phyloP scores from a whole-genome alignment of 1,140 invertebrate genomes.

The Tigriopus japonicus region DNA sequence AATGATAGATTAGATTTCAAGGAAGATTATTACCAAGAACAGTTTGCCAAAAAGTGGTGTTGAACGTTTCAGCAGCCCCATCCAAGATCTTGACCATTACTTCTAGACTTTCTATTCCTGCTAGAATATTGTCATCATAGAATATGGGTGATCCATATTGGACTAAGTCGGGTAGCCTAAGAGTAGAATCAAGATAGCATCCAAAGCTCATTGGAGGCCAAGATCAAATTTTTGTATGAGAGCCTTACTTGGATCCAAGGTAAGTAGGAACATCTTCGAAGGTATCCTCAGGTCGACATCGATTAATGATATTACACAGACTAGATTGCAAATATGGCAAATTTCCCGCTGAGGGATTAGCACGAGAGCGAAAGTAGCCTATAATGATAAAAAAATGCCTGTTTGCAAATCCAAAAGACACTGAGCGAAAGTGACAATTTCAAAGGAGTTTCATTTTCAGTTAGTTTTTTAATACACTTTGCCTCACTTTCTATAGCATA shows the following conservation, averaged over 20 bases:
- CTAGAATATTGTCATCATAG: neutral
- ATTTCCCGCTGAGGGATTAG: neutral
- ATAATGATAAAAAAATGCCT: neutral
- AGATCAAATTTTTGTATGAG: neutral
- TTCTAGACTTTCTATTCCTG: no score
- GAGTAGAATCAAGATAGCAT: no score
- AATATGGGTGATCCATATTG: neutral
- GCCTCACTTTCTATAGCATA: no score
- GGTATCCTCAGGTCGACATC: neutral
- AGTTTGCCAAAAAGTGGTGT: neutral
- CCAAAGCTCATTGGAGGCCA: neutral
- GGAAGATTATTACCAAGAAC: neutral
- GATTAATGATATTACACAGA: neutral
- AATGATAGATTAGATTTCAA: neutral
- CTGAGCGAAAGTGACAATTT: neutral
- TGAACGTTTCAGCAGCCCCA: neutral
- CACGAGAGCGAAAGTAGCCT: neutral
- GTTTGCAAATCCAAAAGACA: neutral
- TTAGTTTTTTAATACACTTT: no score
- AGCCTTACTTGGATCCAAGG: constrained; percentile 5
- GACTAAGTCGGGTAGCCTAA: neutral
- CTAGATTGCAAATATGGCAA: neutral
- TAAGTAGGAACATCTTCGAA: constrained; percentile 5
- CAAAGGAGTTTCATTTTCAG: no score
- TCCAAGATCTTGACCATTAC: neutral